These are phyloP conservation scores for Polyergus mexicanus DNA, from an alignment of 1,140 invertebrate genomes.

Conservation along the genomic window DNA sequence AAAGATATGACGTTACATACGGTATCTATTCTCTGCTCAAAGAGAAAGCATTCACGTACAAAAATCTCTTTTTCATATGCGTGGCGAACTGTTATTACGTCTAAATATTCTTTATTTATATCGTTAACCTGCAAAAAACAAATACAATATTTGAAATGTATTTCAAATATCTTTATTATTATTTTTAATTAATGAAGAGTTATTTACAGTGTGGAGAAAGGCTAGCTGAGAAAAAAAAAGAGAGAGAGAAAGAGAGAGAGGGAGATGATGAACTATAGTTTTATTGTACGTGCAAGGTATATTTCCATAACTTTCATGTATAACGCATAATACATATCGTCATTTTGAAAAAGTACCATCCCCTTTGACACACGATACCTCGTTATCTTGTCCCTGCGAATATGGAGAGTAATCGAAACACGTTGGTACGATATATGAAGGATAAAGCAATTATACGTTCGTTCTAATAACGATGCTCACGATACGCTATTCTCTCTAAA, in stretches of 20 bases:
- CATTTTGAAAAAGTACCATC: conserved; percentile 31
- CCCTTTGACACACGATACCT: conserved; percentile 46
- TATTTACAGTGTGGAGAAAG: neutral
- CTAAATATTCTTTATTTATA: conserved; percentile 44
- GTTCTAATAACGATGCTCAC: conserved; percentile 67
- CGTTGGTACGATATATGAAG: conserved; percentile 25
- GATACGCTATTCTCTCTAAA: conserved; percentile 3
- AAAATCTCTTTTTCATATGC: conserved; percentile 26
- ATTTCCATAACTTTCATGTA: neutral
- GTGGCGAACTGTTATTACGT: conserved; percentile 23
- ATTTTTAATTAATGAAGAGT: neutral
- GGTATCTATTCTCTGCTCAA: conserved; percentile 46
- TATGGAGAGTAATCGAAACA: conserved; percentile 48
- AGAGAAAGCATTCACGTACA: conserved; percentile 16
- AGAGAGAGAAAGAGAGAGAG: no score
- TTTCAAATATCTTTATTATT: neutral
- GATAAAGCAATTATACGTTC: conserved; percentile 71
- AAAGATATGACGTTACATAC: conserved; percentile 25
- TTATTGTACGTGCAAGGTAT: neutral
- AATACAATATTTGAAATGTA: neutral
- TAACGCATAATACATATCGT: neutral
- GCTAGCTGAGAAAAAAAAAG: neutral
- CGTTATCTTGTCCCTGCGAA: conserved; percentile 41
- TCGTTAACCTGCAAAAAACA: conserved; percentile 19
- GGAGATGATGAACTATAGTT: neutral